Evolutionary conservation across 92 coral and sea anemone genomes (phyloP).

Genomic region (Porites cylindrica): DNA sequence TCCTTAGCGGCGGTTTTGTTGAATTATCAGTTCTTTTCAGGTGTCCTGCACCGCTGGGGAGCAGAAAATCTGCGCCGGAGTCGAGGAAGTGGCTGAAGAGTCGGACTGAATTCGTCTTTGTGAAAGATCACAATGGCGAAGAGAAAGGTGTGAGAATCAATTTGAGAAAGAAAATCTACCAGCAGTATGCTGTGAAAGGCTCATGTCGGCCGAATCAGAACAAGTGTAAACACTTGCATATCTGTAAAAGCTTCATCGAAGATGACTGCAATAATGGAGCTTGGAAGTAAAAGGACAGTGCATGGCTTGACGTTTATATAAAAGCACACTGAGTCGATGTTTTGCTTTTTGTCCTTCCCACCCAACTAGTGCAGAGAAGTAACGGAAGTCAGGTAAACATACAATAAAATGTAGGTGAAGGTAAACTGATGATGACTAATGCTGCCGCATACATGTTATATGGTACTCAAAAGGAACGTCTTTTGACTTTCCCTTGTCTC

Average conservation of each 20-base stretch:
- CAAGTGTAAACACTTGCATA: constrained; percentile 17
- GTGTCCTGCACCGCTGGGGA: constrained; percentile 28
- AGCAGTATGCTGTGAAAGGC: too few relatives aligned
- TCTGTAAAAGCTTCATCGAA: constrained; percentile 51
- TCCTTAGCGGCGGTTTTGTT: constrained; percentile 34
- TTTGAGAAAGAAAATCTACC: constrained; percentile 32
- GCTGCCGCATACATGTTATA: too few relatives aligned
- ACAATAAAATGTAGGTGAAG: too few relatives aligned
- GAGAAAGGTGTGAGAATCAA: constrained; percentile 32
- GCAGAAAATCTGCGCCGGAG: background rate
- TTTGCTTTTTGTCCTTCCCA: too few relatives aligned
- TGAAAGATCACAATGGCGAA: constrained; percentile 32
- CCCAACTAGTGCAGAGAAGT: too few relatives aligned
- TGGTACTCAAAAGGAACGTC: too few relatives aligned
- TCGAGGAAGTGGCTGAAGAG: constrained; percentile 25
- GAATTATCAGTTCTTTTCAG: constrained; percentile 15
- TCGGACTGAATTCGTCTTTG: constrained; percentile 16
- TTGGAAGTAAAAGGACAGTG: too few relatives aligned
- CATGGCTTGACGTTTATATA: too few relatives aligned
- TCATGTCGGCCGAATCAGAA: constrained; percentile 4
- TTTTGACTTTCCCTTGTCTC: too few relatives aligned
- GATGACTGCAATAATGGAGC: constrained; percentile 23
- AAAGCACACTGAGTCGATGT: too few relatives aligned
- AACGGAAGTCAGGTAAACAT: too few relatives aligned
- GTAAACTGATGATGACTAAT: too few relatives aligned